Conservation (phyloP, 2,888 invertebrate species). For the Pterostichus niger region DNA sequence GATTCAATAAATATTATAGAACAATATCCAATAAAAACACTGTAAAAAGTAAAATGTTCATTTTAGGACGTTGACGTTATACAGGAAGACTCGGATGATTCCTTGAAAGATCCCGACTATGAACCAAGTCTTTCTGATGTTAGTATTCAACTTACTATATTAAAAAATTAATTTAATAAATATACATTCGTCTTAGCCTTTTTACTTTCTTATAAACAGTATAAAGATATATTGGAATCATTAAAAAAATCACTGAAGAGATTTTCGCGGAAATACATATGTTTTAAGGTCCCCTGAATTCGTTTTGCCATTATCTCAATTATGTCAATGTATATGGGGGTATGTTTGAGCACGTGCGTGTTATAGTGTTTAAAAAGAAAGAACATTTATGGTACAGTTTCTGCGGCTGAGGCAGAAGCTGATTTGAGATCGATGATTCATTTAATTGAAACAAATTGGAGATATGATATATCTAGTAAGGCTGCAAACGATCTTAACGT, state of each 20-base stretch:
- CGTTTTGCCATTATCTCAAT: no score
- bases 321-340: no score
- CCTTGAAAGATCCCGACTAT: slow-evolving; percentile 8
- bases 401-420: slow-evolving; percentile 66
- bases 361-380: slow-evolving; percentile 66
- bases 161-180: no score
- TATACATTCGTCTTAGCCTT: not conserved
- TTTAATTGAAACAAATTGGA: slow-evolving; percentile 64
- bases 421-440: slow-evolving; percentile 68
- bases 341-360: no score
- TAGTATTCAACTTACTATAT: no score
- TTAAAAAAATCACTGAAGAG: no score
- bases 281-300: no score
- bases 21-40: not conserved
- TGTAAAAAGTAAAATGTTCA: slow-evolving; percentile 1
- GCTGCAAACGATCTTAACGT: slow-evolving; percentile 67
- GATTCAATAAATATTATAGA: no score
- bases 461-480: slow-evolving; percentile 62
- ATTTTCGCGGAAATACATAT: no score
- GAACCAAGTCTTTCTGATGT: not conserved
- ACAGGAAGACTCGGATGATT: not conserved
- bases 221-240: no score
- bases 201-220: no score
- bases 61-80: not conserved
- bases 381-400: slow-evolving; percentile 40